phyloP scores from a whole-genome alignment of 2,113 vertebrate genomes.

The Romanogobio albipinnatus region DNA sequence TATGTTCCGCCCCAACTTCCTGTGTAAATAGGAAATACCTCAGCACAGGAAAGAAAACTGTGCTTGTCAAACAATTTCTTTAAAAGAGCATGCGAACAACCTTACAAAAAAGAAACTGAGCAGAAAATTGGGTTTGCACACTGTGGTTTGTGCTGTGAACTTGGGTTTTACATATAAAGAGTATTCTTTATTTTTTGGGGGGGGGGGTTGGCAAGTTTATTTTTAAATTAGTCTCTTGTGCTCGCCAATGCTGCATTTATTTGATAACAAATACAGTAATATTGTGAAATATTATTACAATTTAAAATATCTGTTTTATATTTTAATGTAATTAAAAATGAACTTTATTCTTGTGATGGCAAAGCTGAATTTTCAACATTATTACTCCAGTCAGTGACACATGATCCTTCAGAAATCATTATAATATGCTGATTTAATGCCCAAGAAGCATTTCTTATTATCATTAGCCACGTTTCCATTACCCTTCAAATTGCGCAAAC shows the following conservation, averaged over 20 bases:
- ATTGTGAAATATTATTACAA: neutral
- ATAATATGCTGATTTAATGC: neutral
- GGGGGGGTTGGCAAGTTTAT: neutral
- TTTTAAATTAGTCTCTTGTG: neutral
- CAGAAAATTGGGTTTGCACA: slow-evolving; percentile 14
- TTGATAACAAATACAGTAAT: neutral
- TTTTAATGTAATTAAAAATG: neutral
- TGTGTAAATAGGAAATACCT: slow-evolving; percentile 29
- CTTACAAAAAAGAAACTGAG: slow-evolving; percentile 13
- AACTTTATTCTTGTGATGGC: neutral
- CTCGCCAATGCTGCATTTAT: neutral
- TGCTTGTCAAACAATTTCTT: slow-evolving; percentile 2
- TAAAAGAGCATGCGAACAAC: slow-evolving; percentile 13
- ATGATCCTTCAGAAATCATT: neutral
- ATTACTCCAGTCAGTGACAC: neutral
- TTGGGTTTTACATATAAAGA: slow-evolving; percentile 2
- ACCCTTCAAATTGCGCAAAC: too few relatives aligned
- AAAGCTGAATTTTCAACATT: neutral
- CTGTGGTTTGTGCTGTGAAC: slow-evolving; percentile 3
- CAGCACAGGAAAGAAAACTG: slow-evolving; percentile 10
- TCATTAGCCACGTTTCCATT: too few relatives aligned
- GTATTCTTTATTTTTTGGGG: neutral
- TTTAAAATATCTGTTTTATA: neutral
- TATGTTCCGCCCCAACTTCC: slow-evolving; percentile 12
- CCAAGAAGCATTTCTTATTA: neutral